A percentile compares a stretch with the other conserved stretches of the same genome.
Evolutionary conservation across 2,888 invertebrate genomes (phyloP).

Genomic region (Sceliomorpha sp.): DNA sequence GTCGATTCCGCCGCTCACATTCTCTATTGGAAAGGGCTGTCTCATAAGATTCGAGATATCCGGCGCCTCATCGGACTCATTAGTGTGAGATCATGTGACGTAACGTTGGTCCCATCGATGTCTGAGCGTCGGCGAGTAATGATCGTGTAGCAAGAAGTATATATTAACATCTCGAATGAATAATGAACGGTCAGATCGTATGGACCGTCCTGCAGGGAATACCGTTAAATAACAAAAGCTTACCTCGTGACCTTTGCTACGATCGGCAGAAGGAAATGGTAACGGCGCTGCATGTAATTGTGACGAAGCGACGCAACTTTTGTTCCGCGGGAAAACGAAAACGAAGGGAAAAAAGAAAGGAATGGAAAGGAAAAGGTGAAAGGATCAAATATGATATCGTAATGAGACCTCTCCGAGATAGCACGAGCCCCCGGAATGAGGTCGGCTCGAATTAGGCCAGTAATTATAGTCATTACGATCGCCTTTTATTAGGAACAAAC

Average conservation of each 20-base stretch:
- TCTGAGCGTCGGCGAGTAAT: slow-evolving; percentile 69
- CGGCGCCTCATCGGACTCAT: slow-evolving; percentile 76
- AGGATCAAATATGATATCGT: slow-evolving; percentile 47
- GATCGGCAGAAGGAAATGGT: slow-evolving; percentile 45
- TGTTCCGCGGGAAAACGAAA: not conserved
- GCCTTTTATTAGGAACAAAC: slow-evolving; percentile 17
- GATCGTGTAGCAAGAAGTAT: slow-evolving; percentile 71
- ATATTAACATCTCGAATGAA: slow-evolving; percentile 70
- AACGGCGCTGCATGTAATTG: slow-evolving; percentile 51
- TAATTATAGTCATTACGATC: slow-evolving; percentile 22
- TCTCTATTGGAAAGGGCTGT: slow-evolving; percentile 53
- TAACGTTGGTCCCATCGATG: slow-evolving; percentile 74
- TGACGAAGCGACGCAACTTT: slow-evolving; percentile 12
- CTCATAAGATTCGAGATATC: slow-evolving; percentile 70
- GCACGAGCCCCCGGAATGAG: slow-evolving; percentile 21
- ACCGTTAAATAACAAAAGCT: slow-evolving; percentile 79
- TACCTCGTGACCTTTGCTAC: slow-evolving; percentile 73
- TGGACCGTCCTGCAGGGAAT: slow-evolving; percentile 58
- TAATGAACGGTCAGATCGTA: slow-evolving; percentile 62
- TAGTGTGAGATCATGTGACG: slow-evolving; percentile 78
- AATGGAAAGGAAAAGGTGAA: slow-evolving; percentile 22
- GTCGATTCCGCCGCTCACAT: slow-evolving; percentile 47
- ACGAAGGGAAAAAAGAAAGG: not conserved
- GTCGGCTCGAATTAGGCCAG: slow-evolving; percentile 18
- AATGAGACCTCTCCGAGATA: slow-evolving; percentile 24